A percentile compares a stretch with the other conserved stretches of the same genome.
These are phyloP conservation scores for Isotomurus palustris DNA, from an alignment of 2,888 invertebrate species.

Conservation along the genomic window DNA sequence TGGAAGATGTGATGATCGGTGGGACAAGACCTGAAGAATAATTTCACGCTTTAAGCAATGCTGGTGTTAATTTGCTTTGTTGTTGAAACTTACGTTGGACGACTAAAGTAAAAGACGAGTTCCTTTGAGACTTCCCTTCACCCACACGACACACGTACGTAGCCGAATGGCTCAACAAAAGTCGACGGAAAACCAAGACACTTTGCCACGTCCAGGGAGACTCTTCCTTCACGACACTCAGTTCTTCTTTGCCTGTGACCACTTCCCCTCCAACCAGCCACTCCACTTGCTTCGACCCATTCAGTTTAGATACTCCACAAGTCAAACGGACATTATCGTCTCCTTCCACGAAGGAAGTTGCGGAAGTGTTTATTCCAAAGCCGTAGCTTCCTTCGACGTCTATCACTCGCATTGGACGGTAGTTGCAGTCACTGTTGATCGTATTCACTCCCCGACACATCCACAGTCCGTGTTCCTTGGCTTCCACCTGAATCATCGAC, in stretches of 20 bases:
- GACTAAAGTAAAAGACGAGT: no score
- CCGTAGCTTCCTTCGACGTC: conserved; percentile 52
- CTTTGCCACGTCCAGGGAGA: conserved; percentile 33
- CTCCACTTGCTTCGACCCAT: conserved; percentile 50
- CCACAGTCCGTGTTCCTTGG: no score
- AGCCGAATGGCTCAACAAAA: conserved; percentile 17
- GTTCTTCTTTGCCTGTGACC: no score
- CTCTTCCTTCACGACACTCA: conserved; percentile 6
- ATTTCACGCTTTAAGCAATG: background rate
- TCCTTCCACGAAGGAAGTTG: conserved; percentile 52
- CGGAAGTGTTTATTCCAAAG: conserved; percentile 49
- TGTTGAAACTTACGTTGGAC: no score
- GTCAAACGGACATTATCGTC: conserved; percentile 57
- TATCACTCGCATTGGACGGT: background rate
- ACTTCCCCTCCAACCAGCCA: background rate
- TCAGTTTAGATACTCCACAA: conserved; percentile 59
- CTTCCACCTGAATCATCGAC: no score
- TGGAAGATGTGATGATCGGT: conserved; percentile 17
- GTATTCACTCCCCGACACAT: no score
- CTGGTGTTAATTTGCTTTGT: background rate
- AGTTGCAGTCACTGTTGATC: no score
- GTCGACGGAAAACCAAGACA: conserved; percentile 21
- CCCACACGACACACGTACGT: conserved; percentile 23
- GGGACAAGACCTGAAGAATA: conserved; percentile 16
- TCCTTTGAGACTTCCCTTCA: background rate